Percentiles rank a stretch among this genome's conserved stretches.
Evolutionary conservation across 1,140 invertebrate species (phyloP).

Genomic region (Bombus confusus): DNA sequence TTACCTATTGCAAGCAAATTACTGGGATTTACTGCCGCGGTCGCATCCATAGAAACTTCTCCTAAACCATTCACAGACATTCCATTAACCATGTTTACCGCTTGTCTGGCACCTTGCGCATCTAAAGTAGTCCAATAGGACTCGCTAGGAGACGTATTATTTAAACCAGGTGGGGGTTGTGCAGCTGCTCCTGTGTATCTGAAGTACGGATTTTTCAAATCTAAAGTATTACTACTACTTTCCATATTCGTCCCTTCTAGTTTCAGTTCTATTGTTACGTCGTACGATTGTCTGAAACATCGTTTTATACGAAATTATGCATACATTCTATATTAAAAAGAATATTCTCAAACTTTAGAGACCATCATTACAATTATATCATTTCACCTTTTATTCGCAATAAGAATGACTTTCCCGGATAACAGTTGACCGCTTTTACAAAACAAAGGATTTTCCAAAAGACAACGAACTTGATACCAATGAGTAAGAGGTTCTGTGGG

Average conservation of each 20-base stretch:
- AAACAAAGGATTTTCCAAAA: constrained; percentile 96
- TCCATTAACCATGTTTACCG: constrained; percentile 91
- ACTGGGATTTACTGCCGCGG: constrained; percentile 82
- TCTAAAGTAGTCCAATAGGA: constrained; percentile 94
- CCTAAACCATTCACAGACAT: constrained; percentile 90
- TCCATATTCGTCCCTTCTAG: constrained; percentile 93
- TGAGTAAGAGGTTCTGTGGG: constrained; percentile 99
- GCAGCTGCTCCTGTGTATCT: constrained; percentile 94
- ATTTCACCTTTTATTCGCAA: constrained; percentile 94
- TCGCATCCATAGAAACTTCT: constrained; percentile 88
- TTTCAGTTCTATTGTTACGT: constrained; percentile 97
- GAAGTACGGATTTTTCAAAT: constrained; percentile 99
- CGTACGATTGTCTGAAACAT: constrained; percentile 94
- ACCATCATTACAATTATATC: neutral
- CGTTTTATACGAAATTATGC: neutral
- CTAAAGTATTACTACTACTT: constrained; percentile 93
- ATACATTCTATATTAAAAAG: neutral
- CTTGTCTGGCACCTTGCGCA: constrained; percentile 87
- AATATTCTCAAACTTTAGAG: neutral
- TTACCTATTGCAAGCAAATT: constrained; percentile 83
- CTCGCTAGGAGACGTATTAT: constrained; percentile 95
- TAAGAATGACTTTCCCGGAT: constrained; percentile 92
- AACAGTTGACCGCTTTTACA: constrained; percentile 97
- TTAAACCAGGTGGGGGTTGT: constrained; percentile 93
- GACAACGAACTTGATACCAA: constrained; percentile 99